Evolutionary conservation across 2,888 invertebrate genomes (phyloP), one percentile per base, ranked within the genome.

Genomic region (Protophormia terraenovae): DNA sequence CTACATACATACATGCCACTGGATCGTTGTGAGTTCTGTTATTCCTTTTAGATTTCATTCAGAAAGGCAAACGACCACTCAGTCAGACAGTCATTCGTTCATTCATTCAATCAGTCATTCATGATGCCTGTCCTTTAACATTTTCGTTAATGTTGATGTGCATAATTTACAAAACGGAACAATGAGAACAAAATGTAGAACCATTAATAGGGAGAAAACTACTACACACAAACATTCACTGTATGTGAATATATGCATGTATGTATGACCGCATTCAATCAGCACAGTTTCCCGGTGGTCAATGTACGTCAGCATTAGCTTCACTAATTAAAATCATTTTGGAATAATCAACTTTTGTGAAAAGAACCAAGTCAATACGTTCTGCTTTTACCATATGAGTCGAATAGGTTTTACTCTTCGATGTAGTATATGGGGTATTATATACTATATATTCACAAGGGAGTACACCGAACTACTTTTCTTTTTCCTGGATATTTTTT

Each of bases 251-350:
- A n/a, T n/a, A n/a, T n/a, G n/a, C n/a, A n/a, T n/a, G n/a, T 66
- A 67, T 19, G 53, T 78, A 50, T 41, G 38, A 16, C 60, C 62
- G 71, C 47, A 62, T 73, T 78, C 38, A 71, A 82, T 78, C 71
- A 72, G 41, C 82, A 60, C 75, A 75, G 78, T 69, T 79, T 75
- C 78, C 82, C 75, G 85, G 85, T 85, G 85, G 85, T 85, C 85
- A 82, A 41, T 71, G 78, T 14, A 71, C 66, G 82, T 85, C 82
- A 82, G 82, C 75, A 85, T 85, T 85, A 79, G 82, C 75, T 82
- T 45, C 82, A 72, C 78, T 82, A 79, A 85, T 85, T 85, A 82
- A 85, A 85, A 82, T 82, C 75, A 82, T 79, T 85, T 82, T 71
- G 22, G 71, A 82, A 75, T 79, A 78, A 78, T 75, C 55, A 85